These are phyloP conservation scores for Eulemur coronatus DNA, from an alignment of 2,797 vertebrate species.

Conservation along the genomic window DNA sequence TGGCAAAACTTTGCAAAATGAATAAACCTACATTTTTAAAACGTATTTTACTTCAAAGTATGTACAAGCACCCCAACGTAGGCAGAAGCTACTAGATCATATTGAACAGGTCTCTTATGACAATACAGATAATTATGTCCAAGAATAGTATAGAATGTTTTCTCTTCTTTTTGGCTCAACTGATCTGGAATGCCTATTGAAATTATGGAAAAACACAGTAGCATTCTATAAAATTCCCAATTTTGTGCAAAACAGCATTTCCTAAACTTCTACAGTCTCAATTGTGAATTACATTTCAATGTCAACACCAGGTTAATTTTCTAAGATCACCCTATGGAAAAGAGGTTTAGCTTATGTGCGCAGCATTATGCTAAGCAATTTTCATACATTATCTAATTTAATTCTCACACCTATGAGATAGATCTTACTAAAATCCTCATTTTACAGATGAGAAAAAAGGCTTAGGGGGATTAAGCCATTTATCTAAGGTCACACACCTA, in stretches of 20 bases:
- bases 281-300: conserved; percentile 56
- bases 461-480: neutral
- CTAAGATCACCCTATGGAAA: conserved; percentile 41
- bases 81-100: neutral
- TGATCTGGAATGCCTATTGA: neutral
- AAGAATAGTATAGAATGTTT: neutral
- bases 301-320: conserved; percentile 55
- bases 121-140: neutral
- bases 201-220: conserved; percentile 34
- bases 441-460: neutral
- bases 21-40: neutral
- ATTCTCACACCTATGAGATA: conserved; percentile 32
- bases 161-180: neutral
- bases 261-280: conserved; percentile 32
- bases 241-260: conserved; percentile 49
- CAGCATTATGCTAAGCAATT: conserved; percentile 26
- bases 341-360: conserved; percentile 23
- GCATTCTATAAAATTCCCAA: conserved; percentile 44
- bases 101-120: neutral
- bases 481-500: neutral
- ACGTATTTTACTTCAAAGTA: neutral
- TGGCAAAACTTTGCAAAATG: conserved; percentile 17
- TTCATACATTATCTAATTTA: conserved; percentile 41
- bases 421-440: conserved; percentile 27
- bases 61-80: neutral